Percentiles rank a stretch among this genome's conserved stretches.
Conservation (phyloP, 2,113 vertebrate genomes). For the Eurystomus gularis region DNA sequence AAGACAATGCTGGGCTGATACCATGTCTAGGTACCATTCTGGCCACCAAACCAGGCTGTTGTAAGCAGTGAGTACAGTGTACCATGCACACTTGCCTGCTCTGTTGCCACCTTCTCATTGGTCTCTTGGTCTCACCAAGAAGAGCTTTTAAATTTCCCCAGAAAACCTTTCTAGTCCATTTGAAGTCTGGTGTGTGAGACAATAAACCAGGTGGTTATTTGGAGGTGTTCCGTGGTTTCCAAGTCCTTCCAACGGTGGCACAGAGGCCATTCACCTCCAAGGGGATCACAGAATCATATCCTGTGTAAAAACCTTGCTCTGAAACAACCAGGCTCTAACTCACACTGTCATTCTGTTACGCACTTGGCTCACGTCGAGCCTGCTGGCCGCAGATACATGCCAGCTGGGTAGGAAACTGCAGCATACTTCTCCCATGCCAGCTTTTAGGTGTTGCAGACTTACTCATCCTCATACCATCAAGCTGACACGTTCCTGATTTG, state of each 20-base stretch:
- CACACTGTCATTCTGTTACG: not conserved
- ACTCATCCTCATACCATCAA: constrained; percentile 32
- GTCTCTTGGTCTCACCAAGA: not conserved
- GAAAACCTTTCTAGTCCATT: not conserved
- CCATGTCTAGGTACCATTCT: not conserved
- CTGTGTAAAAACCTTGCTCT: not conserved
- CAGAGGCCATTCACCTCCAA: not conserved
- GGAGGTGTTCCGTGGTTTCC: not conserved
- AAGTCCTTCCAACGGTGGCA: not conserved
- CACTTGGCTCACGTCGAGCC: not conserved
- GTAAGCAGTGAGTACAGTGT: not conserved
- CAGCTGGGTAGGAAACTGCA: constrained; percentile 17
- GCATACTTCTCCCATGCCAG: not conserved
- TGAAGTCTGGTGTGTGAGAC: not conserved
- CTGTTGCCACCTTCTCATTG: not conserved
- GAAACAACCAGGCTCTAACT: not conserved
- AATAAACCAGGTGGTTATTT: not conserved
- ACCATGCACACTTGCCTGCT: not conserved
- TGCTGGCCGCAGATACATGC: not conserved
- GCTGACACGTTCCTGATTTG: constrained; percentile 30
- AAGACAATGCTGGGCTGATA: not conserved
- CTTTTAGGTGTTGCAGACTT: constrained; percentile 44
- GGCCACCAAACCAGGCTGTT: not conserved
- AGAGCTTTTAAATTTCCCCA: not conserved
- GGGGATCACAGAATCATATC: not conserved